Percentiles rank a stretch among this genome's conserved stretches.
These are phyloP conservation scores for Microctenopoma lineatum DNA, from an alignment of 2,797 vertebrate genomes.

Conservation along the genomic window DNA sequence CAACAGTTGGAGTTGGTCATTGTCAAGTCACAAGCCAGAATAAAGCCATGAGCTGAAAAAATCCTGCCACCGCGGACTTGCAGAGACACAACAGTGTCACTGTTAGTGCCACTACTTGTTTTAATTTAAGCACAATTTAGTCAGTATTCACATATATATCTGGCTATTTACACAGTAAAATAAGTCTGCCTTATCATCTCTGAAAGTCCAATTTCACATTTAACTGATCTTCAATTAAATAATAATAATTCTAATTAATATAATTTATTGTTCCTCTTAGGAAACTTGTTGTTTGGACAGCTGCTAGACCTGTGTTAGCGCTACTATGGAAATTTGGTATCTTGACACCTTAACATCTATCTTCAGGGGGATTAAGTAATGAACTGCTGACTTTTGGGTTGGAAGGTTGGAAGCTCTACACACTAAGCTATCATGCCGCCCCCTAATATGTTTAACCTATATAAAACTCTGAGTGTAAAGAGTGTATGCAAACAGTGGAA, in stretches of 20 bases:
- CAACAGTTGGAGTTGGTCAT: not conserved
- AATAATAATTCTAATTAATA: too few relatives aligned
- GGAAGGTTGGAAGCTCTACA: too few relatives aligned
- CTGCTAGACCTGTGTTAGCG: too few relatives aligned
- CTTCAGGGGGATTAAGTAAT: too few relatives aligned
- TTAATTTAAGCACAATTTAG: not conserved
- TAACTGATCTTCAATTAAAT: not conserved
- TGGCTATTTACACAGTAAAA: not conserved
- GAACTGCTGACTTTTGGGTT: too few relatives aligned
- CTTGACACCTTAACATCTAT: too few relatives aligned
- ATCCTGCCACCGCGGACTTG: too few relatives aligned
- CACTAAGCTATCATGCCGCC: too few relatives aligned
- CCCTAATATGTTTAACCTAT: too few relatives aligned
- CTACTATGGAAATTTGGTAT: too few relatives aligned
- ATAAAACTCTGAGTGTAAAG: slow-evolving; percentile 13
- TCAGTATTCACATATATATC: not conserved
- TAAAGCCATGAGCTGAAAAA: not conserved
- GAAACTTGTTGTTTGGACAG: too few relatives aligned
- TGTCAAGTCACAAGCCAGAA: not conserved
- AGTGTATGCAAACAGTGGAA: slow-evolving; percentile 46
- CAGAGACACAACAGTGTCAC: not conserved
- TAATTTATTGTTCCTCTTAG: too few relatives aligned
- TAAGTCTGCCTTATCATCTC: not conserved
- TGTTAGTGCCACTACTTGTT: not conserved
- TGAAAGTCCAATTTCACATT: not conserved